Percentiles rank a stretch among this genome's conserved stretches.
These are phyloP conservation scores for Nephotettix cincticeps DNA, from an alignment of 1,140 invertebrate genomes.

Conservation along the genomic window DNA sequence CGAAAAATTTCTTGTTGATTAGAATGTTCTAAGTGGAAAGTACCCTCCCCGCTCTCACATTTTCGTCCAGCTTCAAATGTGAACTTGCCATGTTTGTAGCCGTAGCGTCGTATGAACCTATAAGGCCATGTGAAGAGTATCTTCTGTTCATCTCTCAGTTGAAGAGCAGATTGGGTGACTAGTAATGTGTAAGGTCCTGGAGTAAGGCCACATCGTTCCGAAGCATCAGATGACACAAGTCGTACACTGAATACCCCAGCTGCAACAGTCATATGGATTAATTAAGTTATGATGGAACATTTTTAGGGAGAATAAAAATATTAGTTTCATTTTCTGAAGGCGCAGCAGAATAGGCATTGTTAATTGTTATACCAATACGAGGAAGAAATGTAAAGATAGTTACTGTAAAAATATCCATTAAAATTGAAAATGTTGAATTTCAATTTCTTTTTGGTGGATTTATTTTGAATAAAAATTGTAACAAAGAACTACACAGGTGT, in stretches of 20 bases:
- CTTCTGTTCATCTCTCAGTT: slow-evolving; percentile 58
- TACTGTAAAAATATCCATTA: too few species aligned
- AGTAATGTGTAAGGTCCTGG: slow-evolving; percentile 69
- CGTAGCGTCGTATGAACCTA: slow-evolving; percentile 78
- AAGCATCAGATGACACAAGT: slow-evolving; percentile 75
- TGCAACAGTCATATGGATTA: slow-evolving; percentile 24
- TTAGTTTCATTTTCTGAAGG: too few species aligned
- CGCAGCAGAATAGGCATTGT: too few species aligned
- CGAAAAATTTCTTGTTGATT: slow-evolving; percentile 79
- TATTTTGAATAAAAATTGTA: too few species aligned
- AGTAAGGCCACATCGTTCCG: slow-evolving; percentile 69
- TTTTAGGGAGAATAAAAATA: too few species aligned
- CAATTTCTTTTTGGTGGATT: too few species aligned
- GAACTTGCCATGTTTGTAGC: slow-evolving; percentile 77
- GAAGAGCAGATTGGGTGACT: slow-evolving; percentile 69
- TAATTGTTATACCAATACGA: too few species aligned
- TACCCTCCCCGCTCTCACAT: slow-evolving; percentile 81
- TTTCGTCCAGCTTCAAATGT: slow-evolving; percentile 89
- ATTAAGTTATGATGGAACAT: too few species aligned
- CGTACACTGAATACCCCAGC: slow-evolving; percentile 70
- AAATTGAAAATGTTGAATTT: too few species aligned
- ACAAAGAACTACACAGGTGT: too few species aligned
- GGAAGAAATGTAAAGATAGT: too few species aligned
- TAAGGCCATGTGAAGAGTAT: slow-evolving; percentile 83
- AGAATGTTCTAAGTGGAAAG: slow-evolving; percentile 74